Evolutionary conservation across 1,140 invertebrate species (phyloP).

Genomic region (Drosophila willistoni): DNA sequence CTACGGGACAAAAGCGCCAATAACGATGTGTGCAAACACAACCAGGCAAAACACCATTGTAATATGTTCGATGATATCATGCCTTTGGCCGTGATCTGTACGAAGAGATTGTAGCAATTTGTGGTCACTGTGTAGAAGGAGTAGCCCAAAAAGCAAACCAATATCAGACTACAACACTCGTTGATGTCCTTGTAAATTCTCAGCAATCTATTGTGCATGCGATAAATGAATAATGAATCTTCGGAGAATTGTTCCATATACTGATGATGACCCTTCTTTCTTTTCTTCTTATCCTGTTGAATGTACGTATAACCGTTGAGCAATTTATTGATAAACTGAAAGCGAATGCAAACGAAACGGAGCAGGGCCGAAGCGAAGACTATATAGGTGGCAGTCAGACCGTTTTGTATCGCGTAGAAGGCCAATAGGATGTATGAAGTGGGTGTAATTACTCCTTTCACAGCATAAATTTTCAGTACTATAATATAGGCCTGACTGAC

Average conservation of each 20-base stretch:
- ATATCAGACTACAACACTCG: constrained; percentile 75
- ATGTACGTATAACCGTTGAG: constrained; percentile 67
- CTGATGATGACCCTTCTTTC: constrained; percentile 18
- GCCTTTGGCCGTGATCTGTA: constrained; percentile 73
- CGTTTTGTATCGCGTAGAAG: constrained; percentile 75
- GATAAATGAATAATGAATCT: constrained; percentile 75
- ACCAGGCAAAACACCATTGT: constrained; percentile 71
- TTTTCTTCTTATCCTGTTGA: constrained; percentile 43
- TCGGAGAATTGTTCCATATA: constrained; percentile 71
- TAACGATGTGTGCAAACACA: constrained; percentile 64
- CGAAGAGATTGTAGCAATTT: constrained; percentile 79
- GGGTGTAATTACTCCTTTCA: constrained; percentile 45
- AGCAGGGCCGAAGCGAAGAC: constrained; percentile 69
- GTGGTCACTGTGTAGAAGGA: constrained; percentile 82
- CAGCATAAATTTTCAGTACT: constrained; percentile 50
- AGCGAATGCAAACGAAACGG: constrained; percentile 66
- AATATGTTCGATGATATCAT: constrained; percentile 63
- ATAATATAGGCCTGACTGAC: constrained; percentile 70
- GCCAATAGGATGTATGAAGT: constrained; percentile 69
- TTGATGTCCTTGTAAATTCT: constrained; percentile 76
- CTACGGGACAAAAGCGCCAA: constrained; percentile 64
- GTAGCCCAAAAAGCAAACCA: constrained; percentile 76
- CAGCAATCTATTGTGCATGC: constrained; percentile 75
- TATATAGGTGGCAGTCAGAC: constrained; percentile 70
- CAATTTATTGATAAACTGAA: constrained; percentile 66